A percentile compares a stretch with the other conserved stretches of the same genome.
Evolutionary conservation across 2,797 vertebrate species (phyloP).

Genomic region (Iguana delicatissima): DNA sequence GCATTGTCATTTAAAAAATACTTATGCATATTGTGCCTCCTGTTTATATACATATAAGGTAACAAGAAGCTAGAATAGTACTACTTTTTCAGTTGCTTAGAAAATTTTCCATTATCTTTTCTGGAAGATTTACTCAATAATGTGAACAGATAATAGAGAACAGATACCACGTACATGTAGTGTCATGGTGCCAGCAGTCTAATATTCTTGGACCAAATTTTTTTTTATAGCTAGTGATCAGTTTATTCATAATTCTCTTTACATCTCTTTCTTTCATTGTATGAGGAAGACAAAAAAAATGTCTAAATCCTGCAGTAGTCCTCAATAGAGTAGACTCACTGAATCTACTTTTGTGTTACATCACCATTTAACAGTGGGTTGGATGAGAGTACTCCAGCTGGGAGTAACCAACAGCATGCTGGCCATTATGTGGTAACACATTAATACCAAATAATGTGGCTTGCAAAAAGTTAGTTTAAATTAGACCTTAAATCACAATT

Average conservation of each 20-base stretch:
- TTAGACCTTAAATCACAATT: background rate
- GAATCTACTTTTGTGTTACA: too few species aligned
- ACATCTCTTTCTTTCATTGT: too few species aligned
- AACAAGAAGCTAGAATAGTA: background rate
- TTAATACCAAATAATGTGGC: background rate
- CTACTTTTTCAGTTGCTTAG: background rate
- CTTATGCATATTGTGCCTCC: background rate
- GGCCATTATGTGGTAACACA: too few species aligned
- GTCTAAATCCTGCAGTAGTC: too few species aligned
- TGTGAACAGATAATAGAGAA: background rate
- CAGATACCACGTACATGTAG: background rate
- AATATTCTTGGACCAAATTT: background rate
- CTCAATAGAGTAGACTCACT: too few species aligned
- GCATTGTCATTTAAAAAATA: background rate
- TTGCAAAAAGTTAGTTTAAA: background rate
- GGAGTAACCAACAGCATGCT: too few species aligned
- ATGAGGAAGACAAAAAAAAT: too few species aligned
- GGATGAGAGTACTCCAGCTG: too few species aligned
- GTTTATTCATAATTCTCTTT: too few species aligned
- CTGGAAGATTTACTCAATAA: background rate
- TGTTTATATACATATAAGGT: background rate
- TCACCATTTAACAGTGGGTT: too few species aligned
- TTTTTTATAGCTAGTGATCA: background rate
- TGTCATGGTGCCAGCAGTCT: background rate
- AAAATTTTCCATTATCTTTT: background rate